These are phyloP conservation scores for Archips xylosteana DNA, from an alignment of 2,888 invertebrate genomes.

Conservation along the genomic window DNA sequence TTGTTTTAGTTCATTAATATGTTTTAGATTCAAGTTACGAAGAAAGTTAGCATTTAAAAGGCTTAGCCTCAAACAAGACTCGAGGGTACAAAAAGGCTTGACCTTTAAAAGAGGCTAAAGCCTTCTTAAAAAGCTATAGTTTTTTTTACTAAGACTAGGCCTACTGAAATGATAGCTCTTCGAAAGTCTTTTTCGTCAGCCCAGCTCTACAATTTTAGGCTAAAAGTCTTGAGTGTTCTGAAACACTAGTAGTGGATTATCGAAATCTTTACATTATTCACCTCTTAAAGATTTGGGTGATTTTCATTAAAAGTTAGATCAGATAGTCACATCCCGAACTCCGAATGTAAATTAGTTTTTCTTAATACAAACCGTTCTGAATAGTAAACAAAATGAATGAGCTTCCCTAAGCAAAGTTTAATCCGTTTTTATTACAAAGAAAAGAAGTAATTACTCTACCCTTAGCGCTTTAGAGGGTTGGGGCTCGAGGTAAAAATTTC, in stretches of 20 bases:
- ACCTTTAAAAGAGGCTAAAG: too few species aligned
- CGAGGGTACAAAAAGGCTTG: too few species aligned
- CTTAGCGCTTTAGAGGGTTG: constrained; percentile 82
- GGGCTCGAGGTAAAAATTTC: constrained; percentile 83
- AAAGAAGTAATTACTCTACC: constrained; percentile 86
- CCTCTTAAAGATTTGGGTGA: constrained; percentile 47
- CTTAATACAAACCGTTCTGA: constrained; percentile 78
- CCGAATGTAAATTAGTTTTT: constrained; percentile 79
- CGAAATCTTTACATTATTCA: constrained; percentile 6
- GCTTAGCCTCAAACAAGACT: too few species aligned
- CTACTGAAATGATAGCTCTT: too few species aligned
- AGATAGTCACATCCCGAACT: constrained; percentile 68
- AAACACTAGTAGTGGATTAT: not conserved
- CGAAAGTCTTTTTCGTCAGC: too few species aligned
- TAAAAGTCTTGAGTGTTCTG: too few species aligned
- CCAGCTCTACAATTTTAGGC: too few species aligned
- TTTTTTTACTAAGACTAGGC: too few species aligned
- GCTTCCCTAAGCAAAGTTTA: constrained; percentile 85
- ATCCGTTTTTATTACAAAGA: constrained; percentile 86
- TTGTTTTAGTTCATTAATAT: too few species aligned
- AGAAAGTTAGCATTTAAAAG: too few species aligned
- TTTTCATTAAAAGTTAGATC: constrained; percentile 72
- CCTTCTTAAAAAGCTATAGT: too few species aligned
- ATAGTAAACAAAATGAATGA: constrained; percentile 85
- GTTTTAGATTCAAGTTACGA: too few species aligned